These are phyloP conservation scores for Dryoscopus gambensis DNA, from an alignment of 2,113 vertebrate species.

Conservation along the genomic window DNA sequence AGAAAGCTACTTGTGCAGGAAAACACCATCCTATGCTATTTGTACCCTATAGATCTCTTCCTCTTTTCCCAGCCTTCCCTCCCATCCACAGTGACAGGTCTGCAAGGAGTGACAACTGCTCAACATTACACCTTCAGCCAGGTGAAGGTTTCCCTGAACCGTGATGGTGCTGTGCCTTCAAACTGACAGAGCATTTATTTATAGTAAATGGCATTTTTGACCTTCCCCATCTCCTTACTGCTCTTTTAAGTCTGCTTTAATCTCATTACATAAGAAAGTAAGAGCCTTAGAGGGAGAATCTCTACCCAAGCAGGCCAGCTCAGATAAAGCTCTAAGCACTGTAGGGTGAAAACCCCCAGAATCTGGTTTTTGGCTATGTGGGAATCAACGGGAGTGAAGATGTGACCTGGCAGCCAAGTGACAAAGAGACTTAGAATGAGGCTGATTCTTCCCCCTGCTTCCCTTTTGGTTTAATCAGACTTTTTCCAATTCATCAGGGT, in stretches of 20 bases:
- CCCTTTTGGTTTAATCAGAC: neutral
- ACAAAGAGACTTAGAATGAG: neutral
- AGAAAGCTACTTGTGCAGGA: neutral
- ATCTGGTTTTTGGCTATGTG: neutral
- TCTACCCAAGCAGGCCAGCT: neutral
- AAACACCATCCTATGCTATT: neutral
- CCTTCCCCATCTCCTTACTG: slow-evolving; percentile 25
- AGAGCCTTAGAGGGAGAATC: slow-evolving; percentile 29
- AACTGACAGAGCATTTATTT: neutral
- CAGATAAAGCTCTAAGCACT: neutral
- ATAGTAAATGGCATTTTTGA: slow-evolving; percentile 9
- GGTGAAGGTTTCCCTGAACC: neutral
- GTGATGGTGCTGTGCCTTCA: neutral
- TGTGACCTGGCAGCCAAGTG: neutral
- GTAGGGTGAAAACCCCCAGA: neutral
- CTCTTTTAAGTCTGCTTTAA: slow-evolving; percentile 45
- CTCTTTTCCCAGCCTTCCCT: neutral
- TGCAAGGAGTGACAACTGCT: neutral
- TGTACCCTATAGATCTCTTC: neutral
- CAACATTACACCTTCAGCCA: neutral
- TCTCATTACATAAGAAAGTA: slow-evolving; percentile 48
- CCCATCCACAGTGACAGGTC: neutral
- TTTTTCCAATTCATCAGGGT: neutral
- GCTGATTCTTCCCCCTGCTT: neutral
- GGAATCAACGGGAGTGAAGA: neutral